A percentile compares a stretch with the other conserved stretches of the same genome.
These are phyloP conservation scores for Gallinago solitaria DNA, from an alignment of 2,797 vertebrate species.

Conservation along the genomic window DNA sequence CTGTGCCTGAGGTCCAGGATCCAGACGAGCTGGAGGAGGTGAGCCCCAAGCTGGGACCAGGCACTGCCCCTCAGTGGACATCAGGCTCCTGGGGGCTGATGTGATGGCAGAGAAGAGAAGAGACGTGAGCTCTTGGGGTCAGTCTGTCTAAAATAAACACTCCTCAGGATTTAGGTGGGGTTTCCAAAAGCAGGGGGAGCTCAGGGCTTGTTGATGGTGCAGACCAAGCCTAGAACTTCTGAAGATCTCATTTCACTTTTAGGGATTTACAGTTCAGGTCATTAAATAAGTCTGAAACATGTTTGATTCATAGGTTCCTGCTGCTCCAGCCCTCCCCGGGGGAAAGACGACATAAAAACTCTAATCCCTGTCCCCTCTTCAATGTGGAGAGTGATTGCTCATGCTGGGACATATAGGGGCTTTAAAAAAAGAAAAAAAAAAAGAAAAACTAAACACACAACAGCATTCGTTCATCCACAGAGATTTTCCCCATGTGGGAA, in stretches of 20 bases:
- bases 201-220: accelerated
- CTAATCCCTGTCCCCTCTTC: background rate
- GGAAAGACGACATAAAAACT: background rate
- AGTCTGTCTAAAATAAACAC: background rate
- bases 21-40: background rate
- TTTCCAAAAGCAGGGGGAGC: background rate
- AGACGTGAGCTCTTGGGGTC: background rate
- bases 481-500: background rate
- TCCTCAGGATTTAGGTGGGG: background rate
- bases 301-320: background rate
- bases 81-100: background rate
- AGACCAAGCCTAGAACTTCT: background rate
- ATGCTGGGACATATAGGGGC: accelerated
- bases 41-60: background rate
- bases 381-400: background rate
- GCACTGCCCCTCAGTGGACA: background rate
- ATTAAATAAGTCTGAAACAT: background rate
- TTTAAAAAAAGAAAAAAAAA: background rate
- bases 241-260: background rate
- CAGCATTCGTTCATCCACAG: background rate
- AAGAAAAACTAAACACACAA: too few species aligned
- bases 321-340: background rate
- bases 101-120: background rate
- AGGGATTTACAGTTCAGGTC: background rate
- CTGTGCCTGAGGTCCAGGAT: background rate